Conservation (phyloP, 1,140 invertebrate species). For the Zaprionus vittiger region DNA sequence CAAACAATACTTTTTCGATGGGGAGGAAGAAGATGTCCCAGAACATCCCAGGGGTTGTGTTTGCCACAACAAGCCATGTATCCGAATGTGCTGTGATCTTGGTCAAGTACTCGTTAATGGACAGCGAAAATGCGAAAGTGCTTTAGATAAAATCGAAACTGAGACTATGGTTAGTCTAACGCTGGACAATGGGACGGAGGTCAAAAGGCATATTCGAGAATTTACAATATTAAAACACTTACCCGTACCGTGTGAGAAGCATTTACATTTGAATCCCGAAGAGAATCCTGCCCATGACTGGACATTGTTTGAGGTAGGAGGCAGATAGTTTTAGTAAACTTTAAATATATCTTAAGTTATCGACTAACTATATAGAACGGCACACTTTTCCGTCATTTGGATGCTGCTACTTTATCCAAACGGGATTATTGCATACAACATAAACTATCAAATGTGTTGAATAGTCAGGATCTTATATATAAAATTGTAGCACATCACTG, state of each 20-base stretch:
- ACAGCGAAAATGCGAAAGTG: conserved; percentile 11
- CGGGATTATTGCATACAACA: conserved; percentile 59
- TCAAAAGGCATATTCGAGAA: conserved; percentile 21
- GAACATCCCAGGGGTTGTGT: conserved; percentile 58
- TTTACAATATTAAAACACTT: conserved; percentile 47
- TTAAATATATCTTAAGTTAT: neutral
- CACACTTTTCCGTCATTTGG: conserved; percentile 23
- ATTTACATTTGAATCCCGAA: neutral
- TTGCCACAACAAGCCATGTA: conserved; percentile 49
- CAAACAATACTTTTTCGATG: conserved; percentile 24
- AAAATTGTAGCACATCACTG: conserved; percentile 24
- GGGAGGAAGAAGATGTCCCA: conserved; percentile 16
- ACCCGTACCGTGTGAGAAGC: conserved; percentile 41
- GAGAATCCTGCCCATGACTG: conserved; percentile 22
- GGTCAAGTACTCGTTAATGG: neutral
- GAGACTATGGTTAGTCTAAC: conserved; percentile 48
- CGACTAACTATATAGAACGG: conserved; percentile 43
- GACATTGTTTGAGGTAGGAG: conserved; percentile 57
- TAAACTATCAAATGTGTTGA: neutral
- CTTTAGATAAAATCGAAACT: neutral
- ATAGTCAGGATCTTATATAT: neutral
- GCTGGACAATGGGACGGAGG: conserved; percentile 23
- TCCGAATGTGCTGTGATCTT: conserved; percentile 61
- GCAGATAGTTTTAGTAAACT: neutral
- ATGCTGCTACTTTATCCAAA: conserved; percentile 22